A percentile compares a stretch with the other conserved stretches of the same genome.
These are phyloP conservation scores for Eupsittula cactorum DNA, from an alignment of 2,113 vertebrate species.

Conservation along the genomic window DNA sequence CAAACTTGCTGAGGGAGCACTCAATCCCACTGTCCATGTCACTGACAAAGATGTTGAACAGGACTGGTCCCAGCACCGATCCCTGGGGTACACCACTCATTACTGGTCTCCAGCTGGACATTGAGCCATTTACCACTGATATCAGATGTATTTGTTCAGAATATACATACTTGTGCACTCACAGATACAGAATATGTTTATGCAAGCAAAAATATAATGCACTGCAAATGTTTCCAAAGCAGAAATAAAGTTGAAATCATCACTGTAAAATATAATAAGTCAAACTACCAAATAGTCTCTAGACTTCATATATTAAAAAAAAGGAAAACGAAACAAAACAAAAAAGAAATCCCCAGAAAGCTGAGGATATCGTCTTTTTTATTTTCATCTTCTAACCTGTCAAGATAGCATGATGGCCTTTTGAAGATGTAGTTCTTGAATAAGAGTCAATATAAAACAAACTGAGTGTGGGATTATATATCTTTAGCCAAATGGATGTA, in stretches of 20 bases:
- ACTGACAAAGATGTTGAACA: no score
- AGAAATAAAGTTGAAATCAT: slow-evolving; percentile 2
- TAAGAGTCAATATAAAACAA: slow-evolving; percentile 61
- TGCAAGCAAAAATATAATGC: not conserved
- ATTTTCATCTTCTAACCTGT: slow-evolving; percentile 54
- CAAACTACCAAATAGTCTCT: slow-evolving; percentile 11
- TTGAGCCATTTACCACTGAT: not conserved
- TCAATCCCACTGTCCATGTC: no score
- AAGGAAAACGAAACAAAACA: no score
- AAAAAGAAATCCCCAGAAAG: not conserved
- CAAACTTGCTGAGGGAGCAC: no score
- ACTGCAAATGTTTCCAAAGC: slow-evolving; percentile 5
- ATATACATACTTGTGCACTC: not conserved
- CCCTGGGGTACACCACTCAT: no score
- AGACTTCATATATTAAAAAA: not conserved
- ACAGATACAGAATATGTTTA: not conserved
- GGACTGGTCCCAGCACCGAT: no score
- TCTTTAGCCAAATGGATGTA: slow-evolving; percentile 64
- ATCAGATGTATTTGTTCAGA: not conserved
- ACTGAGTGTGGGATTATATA: slow-evolving; percentile 52
- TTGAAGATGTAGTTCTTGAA: slow-evolving; percentile 32
- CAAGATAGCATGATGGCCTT: slow-evolving; percentile 34
- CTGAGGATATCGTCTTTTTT: slow-evolving; percentile 48
- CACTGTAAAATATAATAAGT: slow-evolving; percentile 10
- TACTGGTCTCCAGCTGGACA: no score